phyloP scores from a whole-genome alignment of 2,888 invertebrate species.

The Plagodis pulveraria region DNA sequence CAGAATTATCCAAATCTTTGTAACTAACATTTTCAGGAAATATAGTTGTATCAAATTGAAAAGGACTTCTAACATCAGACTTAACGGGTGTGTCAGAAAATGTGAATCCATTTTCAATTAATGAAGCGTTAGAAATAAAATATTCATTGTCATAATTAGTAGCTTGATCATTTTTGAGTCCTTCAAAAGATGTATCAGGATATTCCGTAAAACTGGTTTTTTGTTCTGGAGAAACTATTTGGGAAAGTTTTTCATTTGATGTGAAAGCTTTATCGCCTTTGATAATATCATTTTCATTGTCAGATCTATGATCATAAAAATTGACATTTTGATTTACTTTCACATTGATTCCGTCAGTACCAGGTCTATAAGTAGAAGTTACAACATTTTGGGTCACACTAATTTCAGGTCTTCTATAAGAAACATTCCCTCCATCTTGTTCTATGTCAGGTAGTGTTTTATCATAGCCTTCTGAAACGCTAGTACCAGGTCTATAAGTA shows the following conservation, averaged over 20 bases:
- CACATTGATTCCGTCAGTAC: slow-evolving; percentile 8
- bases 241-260: slow-evolving; percentile 1
- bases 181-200: background rate
- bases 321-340: slow-evolving; percentile 23
- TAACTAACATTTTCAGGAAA: background rate
- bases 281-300: slow-evolving; percentile 15
- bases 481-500: slow-evolving; percentile 11
- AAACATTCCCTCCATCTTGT: too few species aligned
- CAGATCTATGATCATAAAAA: slow-evolving; percentile 21
- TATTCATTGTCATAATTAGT: background rate
- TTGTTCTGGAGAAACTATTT: background rate
- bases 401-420: slow-evolving; percentile 1
- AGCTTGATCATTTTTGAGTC: background rate
- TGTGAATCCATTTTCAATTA: too few species aligned
- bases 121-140: slow-evolving; percentile 1
- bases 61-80: background rate
- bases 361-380: slow-evolving; percentile 15
- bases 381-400: slow-evolving; percentile 20
- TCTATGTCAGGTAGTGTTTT: too few species aligned
- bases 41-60: background rate
- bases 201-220: background rate
- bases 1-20: background rate
- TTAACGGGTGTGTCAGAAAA: background rate
- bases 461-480: background rate
- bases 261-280: slow-evolving; percentile 16